Evolutionary conservation across 2,888 invertebrate genomes (phyloP).

Genomic region (Lasioglossum leucozonium): DNA sequence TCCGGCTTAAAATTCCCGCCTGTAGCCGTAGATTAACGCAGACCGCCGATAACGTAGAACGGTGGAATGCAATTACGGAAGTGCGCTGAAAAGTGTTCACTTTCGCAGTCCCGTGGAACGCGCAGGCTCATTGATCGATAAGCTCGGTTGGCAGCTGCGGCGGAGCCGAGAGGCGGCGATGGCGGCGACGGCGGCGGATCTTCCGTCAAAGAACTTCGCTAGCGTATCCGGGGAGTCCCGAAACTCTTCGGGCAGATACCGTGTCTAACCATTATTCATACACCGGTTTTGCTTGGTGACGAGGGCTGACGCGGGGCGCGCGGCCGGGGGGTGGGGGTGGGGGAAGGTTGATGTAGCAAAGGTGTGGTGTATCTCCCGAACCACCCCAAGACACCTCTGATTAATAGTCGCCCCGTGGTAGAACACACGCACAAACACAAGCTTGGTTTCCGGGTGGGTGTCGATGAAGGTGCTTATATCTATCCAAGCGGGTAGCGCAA

Average conservation of each 20-base stretch:
- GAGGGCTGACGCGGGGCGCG: too few relatives aligned
- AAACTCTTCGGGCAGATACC: constrained; percentile 36
- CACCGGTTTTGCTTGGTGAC: neutral
- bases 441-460: constrained; percentile 6
- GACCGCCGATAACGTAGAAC: neutral
- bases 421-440: neutral
- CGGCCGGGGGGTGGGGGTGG: neutral
- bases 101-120: constrained; percentile 1
- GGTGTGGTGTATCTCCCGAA: too few relatives aligned
- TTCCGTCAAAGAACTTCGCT: constrained; percentile 36
- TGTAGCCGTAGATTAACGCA: neutral
- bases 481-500: neutral
- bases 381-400: constrained; percentile 11
- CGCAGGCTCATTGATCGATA: constrained; percentile 53
- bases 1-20: neutral
- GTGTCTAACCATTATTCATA: constrained; percentile 50
- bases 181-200: constrained; percentile 28
- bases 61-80: constrained; percentile 31
- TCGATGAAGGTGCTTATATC: neutral
- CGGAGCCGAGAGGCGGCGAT: too few relatives aligned
- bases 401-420: constrained; percentile 16
- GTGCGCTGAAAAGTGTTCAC: constrained; percentile 2
- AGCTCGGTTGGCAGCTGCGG: too few relatives aligned
- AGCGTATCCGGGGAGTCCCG: constrained; percentile 41
- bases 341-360: neutral